These are phyloP conservation scores for Melieria omissa DNA, from an alignment of 2,888 invertebrate genomes.

Conservation along the genomic window DNA sequence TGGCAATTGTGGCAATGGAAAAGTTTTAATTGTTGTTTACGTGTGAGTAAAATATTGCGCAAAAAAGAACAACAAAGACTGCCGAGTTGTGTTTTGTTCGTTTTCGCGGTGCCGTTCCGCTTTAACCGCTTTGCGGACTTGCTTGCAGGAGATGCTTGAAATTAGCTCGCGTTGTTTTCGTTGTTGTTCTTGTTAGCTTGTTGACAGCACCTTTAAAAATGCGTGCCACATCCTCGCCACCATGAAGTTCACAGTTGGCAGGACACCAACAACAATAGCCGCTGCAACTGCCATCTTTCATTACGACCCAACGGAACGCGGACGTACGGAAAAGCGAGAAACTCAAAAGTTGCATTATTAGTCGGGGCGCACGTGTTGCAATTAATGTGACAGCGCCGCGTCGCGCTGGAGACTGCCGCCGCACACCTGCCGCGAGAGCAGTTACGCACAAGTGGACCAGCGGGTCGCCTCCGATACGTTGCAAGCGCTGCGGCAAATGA, in stretches of 20 bases:
- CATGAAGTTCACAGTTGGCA: too few species aligned
- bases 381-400: not conserved
- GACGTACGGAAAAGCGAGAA: not conserved
- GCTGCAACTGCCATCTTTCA: not conserved
- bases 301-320: not conserved
- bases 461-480: not conserved
- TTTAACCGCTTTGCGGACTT: too few species aligned
- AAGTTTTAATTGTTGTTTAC: conserved; percentile 34
- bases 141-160: too few species aligned
- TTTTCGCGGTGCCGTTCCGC: too few species aligned
- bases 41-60: conserved; percentile 23
- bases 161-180: too few species aligned
- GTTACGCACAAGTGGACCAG: not conserved
- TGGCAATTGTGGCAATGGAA: conserved; percentile 11
- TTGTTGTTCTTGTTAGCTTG: too few species aligned
- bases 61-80: too few species aligned
- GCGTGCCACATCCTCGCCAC: too few species aligned
- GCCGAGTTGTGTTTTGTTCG: too few species aligned
- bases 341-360: conserved; percentile 15
- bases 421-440: not conserved
- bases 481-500: not conserved
- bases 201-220: too few species aligned
- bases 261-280: too few species aligned
- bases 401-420: too few species aligned
- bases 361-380: conserved; percentile 25